phyloP scores from a whole-genome alignment of 2,888 invertebrate genomes.

The Leptopilina myrica region DNA sequence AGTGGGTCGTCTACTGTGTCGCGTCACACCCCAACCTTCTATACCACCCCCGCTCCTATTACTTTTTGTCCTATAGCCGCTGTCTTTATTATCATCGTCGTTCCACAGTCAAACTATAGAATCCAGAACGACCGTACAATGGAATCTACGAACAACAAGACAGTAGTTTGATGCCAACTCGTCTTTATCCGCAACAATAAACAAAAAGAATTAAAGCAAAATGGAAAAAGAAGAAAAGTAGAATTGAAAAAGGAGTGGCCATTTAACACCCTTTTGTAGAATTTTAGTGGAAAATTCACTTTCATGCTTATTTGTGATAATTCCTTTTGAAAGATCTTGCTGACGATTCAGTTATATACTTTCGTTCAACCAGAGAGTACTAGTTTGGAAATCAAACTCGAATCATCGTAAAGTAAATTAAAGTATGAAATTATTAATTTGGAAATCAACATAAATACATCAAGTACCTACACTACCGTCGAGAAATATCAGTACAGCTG shows the following conservation, averaged over 20 bases:
- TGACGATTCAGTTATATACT: too few relatives aligned
- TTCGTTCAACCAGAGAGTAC: too few relatives aligned
- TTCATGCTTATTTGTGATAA: too few relatives aligned
- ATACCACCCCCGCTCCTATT: background rate
- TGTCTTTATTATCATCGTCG: background rate
- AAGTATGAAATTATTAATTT: too few relatives aligned
- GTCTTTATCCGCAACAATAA: slow-evolving; percentile 5
- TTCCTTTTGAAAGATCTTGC: too few relatives aligned
- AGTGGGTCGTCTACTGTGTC: slow-evolving; percentile 28
- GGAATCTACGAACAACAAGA: slow-evolving; percentile 1
- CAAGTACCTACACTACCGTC: too few relatives aligned
- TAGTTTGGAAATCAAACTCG: too few relatives aligned
- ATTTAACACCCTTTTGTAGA: background rate
- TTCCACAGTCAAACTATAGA: background rate
- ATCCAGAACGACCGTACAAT: slow-evolving; percentile 17
- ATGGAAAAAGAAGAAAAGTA: background rate
- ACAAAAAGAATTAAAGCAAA: slow-evolving; percentile 1
- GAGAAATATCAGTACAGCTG: too few relatives aligned
- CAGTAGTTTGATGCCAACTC: slow-evolving; percentile 12
- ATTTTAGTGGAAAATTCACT: too few relatives aligned
- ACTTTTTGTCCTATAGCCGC: slow-evolving; percentile 6
- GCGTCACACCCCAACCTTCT: background rate
- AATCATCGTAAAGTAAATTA: too few relatives aligned
- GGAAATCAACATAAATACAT: too few relatives aligned
- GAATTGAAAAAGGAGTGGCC: background rate